Evolutionary conservation across 2,888 invertebrate species (phyloP), one percentile per base, ranked within the genome.

Genomic region (Sphaerophoria taeniata): DNA sequence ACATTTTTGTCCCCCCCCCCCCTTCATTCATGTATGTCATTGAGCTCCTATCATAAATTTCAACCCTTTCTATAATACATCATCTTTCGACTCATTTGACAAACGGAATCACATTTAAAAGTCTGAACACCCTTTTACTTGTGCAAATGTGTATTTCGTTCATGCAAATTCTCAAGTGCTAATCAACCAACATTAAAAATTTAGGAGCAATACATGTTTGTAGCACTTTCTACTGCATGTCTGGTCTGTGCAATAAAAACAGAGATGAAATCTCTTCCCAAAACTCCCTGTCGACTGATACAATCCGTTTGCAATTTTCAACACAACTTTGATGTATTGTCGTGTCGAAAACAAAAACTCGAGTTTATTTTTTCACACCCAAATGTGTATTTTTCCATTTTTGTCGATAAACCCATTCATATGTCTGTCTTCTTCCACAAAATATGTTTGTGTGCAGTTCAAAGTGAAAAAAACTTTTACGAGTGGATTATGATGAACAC

Each of bases 161-260:
- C 47, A 78, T 63, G 51, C 51, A 51, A 51, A 76, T 53, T n/a
- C 53, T 67, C 61, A 56, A 84, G 84, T 76, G 76, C 79, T 85
- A 80, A 85, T 80, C 75, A 85, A 63, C 75, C 79, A 80, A 69
- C 80, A 73, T 85, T 61, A 79, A 85, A 58, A 78, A 79, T 85
- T 85, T 36, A 65, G 79, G 70, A 72, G 79, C 60, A 76, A 43
- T 9, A 43, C 12, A 43, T 43, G 43, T 55, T n/a, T 75, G 79
- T 75, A 80, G 76, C 70, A 76, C 72, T 61, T 72, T 76, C 76
- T 45, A 70, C 56, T 61, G 67, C 39, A 6, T 61, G 56, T 34
- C 61, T 67, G 71, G 2, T 12, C 31, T 55, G 11, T 7, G 5
- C 4, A 36, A 11, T 12, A 4, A n/a, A 73, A 34, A 43, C 43